A percentile compares a stretch with the other conserved stretches of the same genome.
Evolutionary conservation across 2,113 vertebrate genomes (phyloP).

Genomic region (Eulemur macaco): DNA sequence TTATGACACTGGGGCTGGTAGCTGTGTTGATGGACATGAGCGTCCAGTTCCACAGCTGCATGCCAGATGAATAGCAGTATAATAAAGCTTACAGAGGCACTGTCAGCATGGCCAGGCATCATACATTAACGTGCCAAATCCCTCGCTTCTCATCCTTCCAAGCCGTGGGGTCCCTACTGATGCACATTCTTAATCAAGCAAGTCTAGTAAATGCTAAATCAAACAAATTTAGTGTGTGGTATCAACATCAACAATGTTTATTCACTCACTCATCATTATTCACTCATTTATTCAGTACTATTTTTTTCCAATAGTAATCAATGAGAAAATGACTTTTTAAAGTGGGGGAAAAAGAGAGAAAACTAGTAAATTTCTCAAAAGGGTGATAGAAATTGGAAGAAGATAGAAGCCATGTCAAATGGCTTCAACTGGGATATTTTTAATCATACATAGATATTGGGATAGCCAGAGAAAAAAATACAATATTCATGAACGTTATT

Average conservation of each 20-base stretch:
- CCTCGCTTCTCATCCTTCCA: neutral
- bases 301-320: neutral
- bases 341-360: neutral
- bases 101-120: neutral
- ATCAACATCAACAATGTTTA: neutral
- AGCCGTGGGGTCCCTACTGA: neutral
- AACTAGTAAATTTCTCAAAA: neutral
- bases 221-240: neutral
- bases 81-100: neutral
- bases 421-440: neutral
- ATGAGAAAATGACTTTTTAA: neutral
- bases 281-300: neutral
- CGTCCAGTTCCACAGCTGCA: neutral
- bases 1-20: neutral
- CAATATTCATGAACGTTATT: slow-evolving; percentile 24
- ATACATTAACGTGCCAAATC: neutral
- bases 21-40: neutral
- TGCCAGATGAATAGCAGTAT: neutral
- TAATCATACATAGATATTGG: neutral
- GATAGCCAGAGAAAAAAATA: neutral
- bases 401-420: neutral
- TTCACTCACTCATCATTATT: neutral
- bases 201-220: neutral
- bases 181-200: neutral
- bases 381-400: neutral